Conservation (phyloP, 2,888 invertebrate genomes). For the Schrankia costaestrigalis region DNA sequence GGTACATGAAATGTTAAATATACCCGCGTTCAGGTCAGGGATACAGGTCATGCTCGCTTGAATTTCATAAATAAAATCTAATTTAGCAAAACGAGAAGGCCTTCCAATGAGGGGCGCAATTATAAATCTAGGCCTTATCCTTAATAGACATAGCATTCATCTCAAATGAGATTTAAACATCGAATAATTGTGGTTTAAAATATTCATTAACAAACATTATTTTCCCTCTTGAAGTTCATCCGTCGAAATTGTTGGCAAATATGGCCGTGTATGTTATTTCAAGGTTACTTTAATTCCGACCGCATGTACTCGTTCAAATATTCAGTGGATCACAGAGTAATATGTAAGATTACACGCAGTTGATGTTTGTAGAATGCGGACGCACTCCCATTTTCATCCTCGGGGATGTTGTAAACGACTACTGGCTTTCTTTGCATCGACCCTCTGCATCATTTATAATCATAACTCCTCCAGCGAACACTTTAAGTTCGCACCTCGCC, state of each 20-base stretch:
- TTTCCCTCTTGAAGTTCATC: constrained; percentile 4
- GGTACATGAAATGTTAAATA: constrained; percentile 22
- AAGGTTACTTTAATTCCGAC: constrained; percentile 31
- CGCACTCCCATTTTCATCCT: constrained; percentile 44
- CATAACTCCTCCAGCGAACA: constrained; percentile 55
- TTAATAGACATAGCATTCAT: constrained; percentile 32
- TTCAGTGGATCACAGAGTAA: constrained; percentile 43
- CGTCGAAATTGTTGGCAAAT: constrained; percentile 13
- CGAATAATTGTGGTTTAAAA: constrained; percentile 4
- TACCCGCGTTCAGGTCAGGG: constrained; percentile 25
- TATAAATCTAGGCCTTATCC: constrained; percentile 49
- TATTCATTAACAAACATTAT: constrained; percentile 2
- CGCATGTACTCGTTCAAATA: constrained; percentile 43
- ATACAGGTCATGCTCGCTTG: constrained; percentile 42
- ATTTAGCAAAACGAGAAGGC: constrained; percentile 48
- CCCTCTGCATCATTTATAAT: constrained; percentile 66
- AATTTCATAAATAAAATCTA: constrained; percentile 58
- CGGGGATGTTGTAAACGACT: constrained; percentile 35
- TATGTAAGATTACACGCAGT: constrained; percentile 41
- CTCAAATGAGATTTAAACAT: no score
- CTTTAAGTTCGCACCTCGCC: constrained; percentile 57
- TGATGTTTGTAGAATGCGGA: constrained; percentile 27
- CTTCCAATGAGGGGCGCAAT: constrained; percentile 62
- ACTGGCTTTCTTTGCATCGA: constrained; percentile 42
- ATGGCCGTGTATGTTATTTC: constrained; percentile 11